phyloP scores from a whole-genome alignment of 1,140 invertebrate species.

The Dreissena rostriformis region DNA sequence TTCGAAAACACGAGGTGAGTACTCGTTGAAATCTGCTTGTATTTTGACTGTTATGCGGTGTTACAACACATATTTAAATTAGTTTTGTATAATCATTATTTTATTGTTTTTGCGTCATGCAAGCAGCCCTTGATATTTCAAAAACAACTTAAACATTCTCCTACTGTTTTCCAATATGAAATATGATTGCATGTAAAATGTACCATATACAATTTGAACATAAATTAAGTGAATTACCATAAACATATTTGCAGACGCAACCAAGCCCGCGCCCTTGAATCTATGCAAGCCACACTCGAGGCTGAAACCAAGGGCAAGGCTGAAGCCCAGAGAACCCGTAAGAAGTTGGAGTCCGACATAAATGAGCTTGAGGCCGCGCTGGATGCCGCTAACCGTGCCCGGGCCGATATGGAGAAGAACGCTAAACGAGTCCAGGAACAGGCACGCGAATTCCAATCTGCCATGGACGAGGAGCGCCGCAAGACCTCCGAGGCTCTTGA shows the following conservation, averaged over 20 bases:
- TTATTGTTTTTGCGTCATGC: not conserved
- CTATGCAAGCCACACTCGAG: constrained; percentile 99
- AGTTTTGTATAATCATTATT: not conserved
- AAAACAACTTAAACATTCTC: not conserved
- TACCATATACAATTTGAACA: not conserved
- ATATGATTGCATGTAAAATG: too few species aligned
- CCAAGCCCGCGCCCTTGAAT: constrained; percentile 98
- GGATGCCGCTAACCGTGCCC: constrained; percentile 88
- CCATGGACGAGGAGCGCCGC: constrained; percentile 98
- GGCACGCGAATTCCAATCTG: constrained; percentile 89
- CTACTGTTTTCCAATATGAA: too few species aligned
- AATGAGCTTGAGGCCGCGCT: constrained; percentile 99
- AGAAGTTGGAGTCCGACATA: constrained; percentile 99
- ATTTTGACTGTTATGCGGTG: not conserved
- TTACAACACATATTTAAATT: not conserved
- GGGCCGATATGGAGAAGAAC: constrained; percentile 99
- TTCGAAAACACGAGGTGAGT: constrained; percentile 95
- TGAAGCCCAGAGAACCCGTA: constrained; percentile 99
- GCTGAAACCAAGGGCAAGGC: constrained; percentile 99
- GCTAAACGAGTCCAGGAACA: constrained; percentile 98
- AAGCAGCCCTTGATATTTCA: not conserved
- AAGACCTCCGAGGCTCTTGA: constrained; percentile 98
- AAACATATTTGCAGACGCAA: constrained; percentile 90
- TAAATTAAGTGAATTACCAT: not conserved
- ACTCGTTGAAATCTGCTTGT: not conserved